Percentiles rank a stretch among this genome's conserved stretches.
phyloP scores from a whole-genome alignment of 2,888 invertebrate species.

The Epinotia ramella region DNA sequence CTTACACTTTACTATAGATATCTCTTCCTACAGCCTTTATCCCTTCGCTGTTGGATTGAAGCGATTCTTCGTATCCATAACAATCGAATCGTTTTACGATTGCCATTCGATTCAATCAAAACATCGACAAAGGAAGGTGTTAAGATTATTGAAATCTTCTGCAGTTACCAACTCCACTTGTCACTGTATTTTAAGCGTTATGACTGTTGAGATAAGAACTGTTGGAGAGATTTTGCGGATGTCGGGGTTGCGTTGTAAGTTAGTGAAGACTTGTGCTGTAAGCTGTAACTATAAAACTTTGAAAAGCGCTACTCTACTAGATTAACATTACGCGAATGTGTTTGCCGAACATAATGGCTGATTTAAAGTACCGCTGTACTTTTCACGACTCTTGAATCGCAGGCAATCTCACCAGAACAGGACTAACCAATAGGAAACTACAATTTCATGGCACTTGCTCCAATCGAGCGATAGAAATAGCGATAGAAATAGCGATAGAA shows the following conservation, averaged over 20 bases:
- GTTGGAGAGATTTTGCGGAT: conserved; percentile 9
- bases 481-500: too few species aligned
- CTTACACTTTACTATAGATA: background rate
- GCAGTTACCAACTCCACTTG: background rate
- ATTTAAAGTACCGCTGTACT: too few species aligned
- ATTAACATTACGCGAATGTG: conserved; percentile 16
- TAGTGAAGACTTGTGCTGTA: background rate
- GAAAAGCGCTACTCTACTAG: conserved; percentile 24
- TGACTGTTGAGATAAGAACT: conserved; percentile 29
- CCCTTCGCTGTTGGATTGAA: conserved; percentile 27
- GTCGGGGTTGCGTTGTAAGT: background rate
- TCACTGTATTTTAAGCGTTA: background rate
- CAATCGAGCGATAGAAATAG: too few species aligned
- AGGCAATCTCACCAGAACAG: too few species aligned
- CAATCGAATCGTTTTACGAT: conserved; percentile 78
- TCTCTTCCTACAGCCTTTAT: background rate
- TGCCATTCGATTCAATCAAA: conserved; percentile 77
- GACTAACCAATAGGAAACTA: too few species aligned
- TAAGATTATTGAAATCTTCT: conserved; percentile 48
- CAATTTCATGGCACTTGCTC: too few species aligned
- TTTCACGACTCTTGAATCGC: too few species aligned
- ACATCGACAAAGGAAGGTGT: conserved; percentile 67
- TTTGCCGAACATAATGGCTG: background rate
- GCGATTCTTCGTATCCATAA: conserved; percentile 49
- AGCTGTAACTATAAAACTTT: conserved; percentile 32